phyloP scores from a whole-genome alignment of 1,140 invertebrate species.

The Microplitis mediator region DNA sequence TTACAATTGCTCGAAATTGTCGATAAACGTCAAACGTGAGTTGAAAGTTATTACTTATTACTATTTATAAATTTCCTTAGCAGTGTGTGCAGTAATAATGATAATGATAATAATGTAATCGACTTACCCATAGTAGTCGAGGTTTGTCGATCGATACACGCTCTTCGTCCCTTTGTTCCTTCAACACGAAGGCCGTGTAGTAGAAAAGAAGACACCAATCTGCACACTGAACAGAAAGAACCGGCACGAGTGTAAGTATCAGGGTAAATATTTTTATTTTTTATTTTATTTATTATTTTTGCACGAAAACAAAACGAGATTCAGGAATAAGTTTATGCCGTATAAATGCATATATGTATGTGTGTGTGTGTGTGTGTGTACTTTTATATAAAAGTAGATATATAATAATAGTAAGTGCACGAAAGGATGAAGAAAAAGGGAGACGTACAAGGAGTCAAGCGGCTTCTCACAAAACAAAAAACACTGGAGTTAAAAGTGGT shows the following conservation, averaged over 20 bases:
- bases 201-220: conserved; percentile 26
- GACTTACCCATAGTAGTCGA: conserved; percentile 38
- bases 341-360: too few relatives aligned
- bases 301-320: conserved; percentile 10
- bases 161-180: conserved; percentile 35
- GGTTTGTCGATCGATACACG: conserved; percentile 41
- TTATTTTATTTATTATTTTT: too few relatives aligned
- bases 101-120: conserved; percentile 32
- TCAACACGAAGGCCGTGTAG: conserved; percentile 26
- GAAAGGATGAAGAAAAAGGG: background rate
- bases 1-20: too few relatives aligned
- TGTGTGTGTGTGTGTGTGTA: too few relatives aligned
- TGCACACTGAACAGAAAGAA: conserved; percentile 21
- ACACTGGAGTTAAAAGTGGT: background rate
- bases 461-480: background rate
- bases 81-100: background rate
- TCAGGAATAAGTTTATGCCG: background rate
- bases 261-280: background rate
- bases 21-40: too few relatives aligned
- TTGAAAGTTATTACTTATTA: too few relatives aligned
- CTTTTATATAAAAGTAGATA: too few relatives aligned
- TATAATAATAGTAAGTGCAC: background rate
- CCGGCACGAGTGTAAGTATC: conserved; percentile 11
- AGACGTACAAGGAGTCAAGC: background rate
- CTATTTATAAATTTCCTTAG: background rate